Conservation (phyloP, 2,113 vertebrate genomes). For the Sus scrofa region T2T-Sscrofa CM000813.6:120321001-120321500, state of each 20-base stretch:
- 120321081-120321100: background rate
- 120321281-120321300: background rate
- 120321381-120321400: background rate
- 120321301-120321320: background rate
- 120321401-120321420: background rate
- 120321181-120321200: background rate
- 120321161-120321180: background rate
- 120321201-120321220: background rate
- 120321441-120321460: background rate
- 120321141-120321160: background rate
- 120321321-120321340: background rate
- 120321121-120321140: background rate
- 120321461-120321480: slow-evolving; percentile 13
- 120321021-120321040: background rate
- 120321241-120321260: background rate
- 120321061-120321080: background rate
- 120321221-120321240: background rate
- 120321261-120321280: background rate
- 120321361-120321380: background rate
- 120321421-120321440: background rate
- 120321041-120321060: background rate
- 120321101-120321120: background rate
- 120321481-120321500: background rate
- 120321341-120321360: background rate
- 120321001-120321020: background rate